Percentiles rank a stretch among this genome's conserved stretches.
Conservation (phyloP, 2,113 vertebrate species). For the Eidolon helvum region DNA sequence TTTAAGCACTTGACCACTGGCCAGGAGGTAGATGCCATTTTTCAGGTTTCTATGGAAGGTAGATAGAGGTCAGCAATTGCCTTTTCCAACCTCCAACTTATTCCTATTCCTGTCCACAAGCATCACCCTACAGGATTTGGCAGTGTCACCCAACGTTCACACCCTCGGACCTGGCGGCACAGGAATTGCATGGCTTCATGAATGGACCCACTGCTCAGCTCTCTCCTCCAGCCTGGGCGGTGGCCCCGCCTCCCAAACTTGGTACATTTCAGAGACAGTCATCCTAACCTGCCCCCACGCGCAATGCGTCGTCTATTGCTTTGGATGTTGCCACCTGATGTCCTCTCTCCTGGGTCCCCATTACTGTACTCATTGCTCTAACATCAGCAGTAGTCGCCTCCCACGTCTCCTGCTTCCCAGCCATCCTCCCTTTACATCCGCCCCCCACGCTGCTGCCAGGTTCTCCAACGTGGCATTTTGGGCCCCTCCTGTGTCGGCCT, state of each 20-base stretch:
- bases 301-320: background rate
- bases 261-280: background rate
- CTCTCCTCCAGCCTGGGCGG: no score
- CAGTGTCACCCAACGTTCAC: no score
- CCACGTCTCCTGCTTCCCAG: no score
- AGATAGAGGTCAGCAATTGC: background rate
- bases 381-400: background rate
- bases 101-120: background rate
- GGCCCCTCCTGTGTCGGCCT: background rate
- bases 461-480: no score
- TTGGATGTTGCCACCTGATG: background rate
- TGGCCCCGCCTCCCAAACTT: background rate
- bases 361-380: background rate
- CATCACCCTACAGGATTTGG: accelerated
- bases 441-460: background rate
- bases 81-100: background rate
- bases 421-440: accelerated
- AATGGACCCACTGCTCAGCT: accelerated
- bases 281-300: background rate
- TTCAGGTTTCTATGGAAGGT: background rate
- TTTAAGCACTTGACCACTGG: background rate
- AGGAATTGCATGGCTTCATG: background rate
- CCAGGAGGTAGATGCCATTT: background rate
- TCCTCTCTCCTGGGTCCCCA: background rate
- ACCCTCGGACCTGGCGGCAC: background rate